These are phyloP conservation scores for Himalopsyche kuldschensis DNA, from an alignment of 2,888 invertebrate genomes.

Conservation along the genomic window DNA sequence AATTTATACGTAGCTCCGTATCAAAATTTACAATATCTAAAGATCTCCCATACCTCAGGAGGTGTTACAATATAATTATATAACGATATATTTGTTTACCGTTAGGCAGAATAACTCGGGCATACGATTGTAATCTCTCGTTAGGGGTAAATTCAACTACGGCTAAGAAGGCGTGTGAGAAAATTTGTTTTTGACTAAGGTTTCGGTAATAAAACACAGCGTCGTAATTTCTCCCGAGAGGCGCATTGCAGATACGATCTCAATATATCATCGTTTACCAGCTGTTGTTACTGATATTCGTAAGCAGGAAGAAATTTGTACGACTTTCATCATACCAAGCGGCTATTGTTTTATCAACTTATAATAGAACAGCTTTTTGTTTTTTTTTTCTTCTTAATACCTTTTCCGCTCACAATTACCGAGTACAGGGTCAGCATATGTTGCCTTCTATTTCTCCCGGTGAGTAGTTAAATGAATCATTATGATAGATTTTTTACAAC, in stretches of 20 bases:
- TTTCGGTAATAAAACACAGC: background rate
- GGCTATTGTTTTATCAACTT: too few species aligned
- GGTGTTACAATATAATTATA: background rate
- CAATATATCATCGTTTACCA: background rate
- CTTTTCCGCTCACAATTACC: too few species aligned
- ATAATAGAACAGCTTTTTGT: too few species aligned
- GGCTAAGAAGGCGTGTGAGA: background rate
- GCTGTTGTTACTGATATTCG: background rate
- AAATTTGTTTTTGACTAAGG: background rate
- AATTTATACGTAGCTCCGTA: too few species aligned
- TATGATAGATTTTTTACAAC: too few species aligned
- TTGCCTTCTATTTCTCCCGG: too few species aligned
- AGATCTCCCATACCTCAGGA: background rate
- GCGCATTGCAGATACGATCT: background rate
- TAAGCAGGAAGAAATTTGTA: background rate
- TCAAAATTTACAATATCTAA: too few species aligned
- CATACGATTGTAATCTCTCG: background rate
- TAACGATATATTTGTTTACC: background rate
- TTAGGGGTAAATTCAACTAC: conserved; percentile 15
- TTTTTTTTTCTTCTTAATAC: too few species aligned
- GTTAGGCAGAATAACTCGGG: background rate
- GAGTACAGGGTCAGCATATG: too few species aligned
- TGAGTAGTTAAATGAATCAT: too few species aligned
- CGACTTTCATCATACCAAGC: background rate
- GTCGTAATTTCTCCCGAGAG: background rate